Percentiles rank a stretch among this genome's conserved stretches.
Conservation (phyloP, 1,140 invertebrate genomes). For the Mactra quadrangularis region DNA sequence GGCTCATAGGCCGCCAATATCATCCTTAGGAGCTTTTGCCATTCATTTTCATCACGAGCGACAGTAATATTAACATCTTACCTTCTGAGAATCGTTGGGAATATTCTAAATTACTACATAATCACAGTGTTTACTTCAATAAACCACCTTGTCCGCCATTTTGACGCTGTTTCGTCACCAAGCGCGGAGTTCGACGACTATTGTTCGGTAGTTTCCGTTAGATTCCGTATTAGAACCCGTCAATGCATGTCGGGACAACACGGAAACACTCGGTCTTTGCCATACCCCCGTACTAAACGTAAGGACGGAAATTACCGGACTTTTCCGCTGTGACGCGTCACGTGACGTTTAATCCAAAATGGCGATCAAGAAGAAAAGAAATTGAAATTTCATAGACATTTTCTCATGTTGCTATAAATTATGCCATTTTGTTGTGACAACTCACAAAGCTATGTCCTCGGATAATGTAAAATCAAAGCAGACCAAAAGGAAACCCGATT, state of each 20-base stretch:
- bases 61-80: too few relatives aligned
- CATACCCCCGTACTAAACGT: too few relatives aligned
- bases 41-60: too few relatives aligned
- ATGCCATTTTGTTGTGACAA: background rate
- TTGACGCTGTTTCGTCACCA: constrained; percentile 79
- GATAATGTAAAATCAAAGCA: constrained; percentile 75
- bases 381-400: constrained; percentile 5
- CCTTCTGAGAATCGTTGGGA: too few relatives aligned
- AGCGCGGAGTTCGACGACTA: constrained; percentile 65
- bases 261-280: too few relatives aligned
- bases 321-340: constrained; percentile 53
- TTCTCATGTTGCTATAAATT: background rate
- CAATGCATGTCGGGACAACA: too few relatives aligned
- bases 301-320: constrained; percentile 54
- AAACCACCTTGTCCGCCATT: constrained; percentile 71
- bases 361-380: constrained; percentile 61
- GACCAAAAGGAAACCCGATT: constrained; percentile 77
- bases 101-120: too few relatives aligned
- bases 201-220: constrained; percentile 53
- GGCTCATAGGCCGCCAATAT: too few relatives aligned
- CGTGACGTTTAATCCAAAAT: constrained; percentile 71
- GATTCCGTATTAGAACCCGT: too few relatives aligned
- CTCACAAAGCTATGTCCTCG: constrained; percentile 72
- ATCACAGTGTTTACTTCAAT: background rate
- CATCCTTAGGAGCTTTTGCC: too few relatives aligned